Base-by-base conservation (phyloP, 1,140 invertebrate species). In the Dolichoris vasculosae region DNA sequence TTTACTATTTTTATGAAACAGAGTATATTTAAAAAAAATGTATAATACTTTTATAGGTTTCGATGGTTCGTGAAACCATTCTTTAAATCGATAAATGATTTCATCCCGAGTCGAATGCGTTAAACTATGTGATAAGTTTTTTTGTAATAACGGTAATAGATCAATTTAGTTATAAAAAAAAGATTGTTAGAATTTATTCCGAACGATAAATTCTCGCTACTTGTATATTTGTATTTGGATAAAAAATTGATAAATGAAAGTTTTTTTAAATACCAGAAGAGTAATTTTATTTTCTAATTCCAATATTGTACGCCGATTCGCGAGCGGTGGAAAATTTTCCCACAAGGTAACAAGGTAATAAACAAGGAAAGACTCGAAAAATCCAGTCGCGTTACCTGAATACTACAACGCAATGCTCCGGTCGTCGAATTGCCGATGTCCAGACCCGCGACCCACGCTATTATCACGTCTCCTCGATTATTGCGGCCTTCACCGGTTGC, bases 361-460 rank as follows among this genome's bases (percentile, higher is more conserved):
- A 26, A 26, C 15, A 6, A 76, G 9, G 20, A 76, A 76, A 4
- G 17, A 46, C 43, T 9, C 9, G 0, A 76, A 32, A 69, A 35
- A 69, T 69, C 30, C 35, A 4, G 6, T 26, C 6, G 23, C 13
- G 11, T 87, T 89, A 93, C 92, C 88, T 93, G 89, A 83, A 93
- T 92, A 40, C 90, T 92, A 82, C 91, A 93, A 17, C 89, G 86
- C n/a, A 93, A 82, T 13, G 87, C 84, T 9, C 89, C 88, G 40
- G 55, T 80, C 30, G 85, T 87, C 2, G 88, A 73, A 55, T 88
- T 90, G 7, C 90, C 89, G 32, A 92, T 86, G 75, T 93, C 92
- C 43, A 93, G 73, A 84, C 92, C 92, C 20, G 92, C 92, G 26
- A 93, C 86, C 92, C 92, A 93, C 30, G 89, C 89, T 20, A 93